Evolutionary conservation across 2,888 invertebrate genomes (phyloP), one percentile per base, ranked within the genome.

Genomic region (Plagodis dolabraria): DNA sequence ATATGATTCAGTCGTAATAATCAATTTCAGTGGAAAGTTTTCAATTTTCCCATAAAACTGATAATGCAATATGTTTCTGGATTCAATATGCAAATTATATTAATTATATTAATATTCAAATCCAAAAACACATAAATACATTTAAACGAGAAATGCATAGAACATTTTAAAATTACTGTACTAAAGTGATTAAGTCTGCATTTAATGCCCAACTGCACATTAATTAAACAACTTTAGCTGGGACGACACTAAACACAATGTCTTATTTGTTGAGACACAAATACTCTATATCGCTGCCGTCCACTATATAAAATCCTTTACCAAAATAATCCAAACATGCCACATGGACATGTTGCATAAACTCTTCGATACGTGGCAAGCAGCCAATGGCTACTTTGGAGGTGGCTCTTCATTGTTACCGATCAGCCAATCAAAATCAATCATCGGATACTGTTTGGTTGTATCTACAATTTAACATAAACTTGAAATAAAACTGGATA

Each of bases 341-440:
- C 12, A 12, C 8, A 8, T 70, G 72, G 73, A 67, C 67, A 75
- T 77, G 79, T 70, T 69, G 76, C 71, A 67, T 69, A 76, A 44
- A 52, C 40, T 60, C 60, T 53, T 60, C 43, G 33, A 49, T 36
- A 10, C 53, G 59, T 44, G 45, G 49, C 45, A 49, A 12, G 45
- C 56, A 76, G 80, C 75, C 70, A 83, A 83, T 75, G 79, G 80
- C 83, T 90, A 91, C 77, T 89, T 86, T 75, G 86, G 76, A 63
- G 89, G 70, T 63, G 90, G 75, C 67, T 86, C 82, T 76, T 89
- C 91, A 85, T 82, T 86, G 88, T 86, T 89, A 90, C 81, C 83
- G 74, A 92, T 85, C 87, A 93, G 92, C 92, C 92, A 93, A 91
- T 93, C 92, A 90, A 92, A 93, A 92, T 93, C 92, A 89, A 93